Percentiles rank a stretch among this genome's conserved stretches.
Evolutionary conservation across 2,797 vertebrate species (phyloP).

Genomic region (Epinephelus awoara): DNA sequence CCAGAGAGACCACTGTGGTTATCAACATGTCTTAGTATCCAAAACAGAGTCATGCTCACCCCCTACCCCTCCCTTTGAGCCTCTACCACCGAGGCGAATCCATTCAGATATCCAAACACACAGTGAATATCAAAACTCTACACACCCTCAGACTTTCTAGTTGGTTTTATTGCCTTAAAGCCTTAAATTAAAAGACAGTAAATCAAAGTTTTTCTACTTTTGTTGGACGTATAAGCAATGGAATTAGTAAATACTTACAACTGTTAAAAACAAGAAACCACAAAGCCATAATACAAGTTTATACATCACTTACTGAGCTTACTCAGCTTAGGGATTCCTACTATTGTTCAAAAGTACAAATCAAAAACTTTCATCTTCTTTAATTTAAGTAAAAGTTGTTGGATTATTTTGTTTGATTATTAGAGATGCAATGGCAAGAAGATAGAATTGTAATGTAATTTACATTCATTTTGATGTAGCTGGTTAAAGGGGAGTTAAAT

Average conservation of each 20-base stretch:
- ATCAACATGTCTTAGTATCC: slow-evolving; percentile 70
- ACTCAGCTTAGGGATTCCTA: background rate
- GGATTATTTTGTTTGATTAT: too few species aligned
- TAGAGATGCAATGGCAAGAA: too few species aligned
- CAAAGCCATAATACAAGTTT: slow-evolving; percentile 11
- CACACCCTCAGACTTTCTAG: slow-evolving; percentile 32
- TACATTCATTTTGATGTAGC: too few species aligned
- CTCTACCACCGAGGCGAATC: slow-evolving; percentile 39
- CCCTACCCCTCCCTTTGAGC: slow-evolving; percentile 14
- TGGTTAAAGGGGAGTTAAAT: too few species aligned
- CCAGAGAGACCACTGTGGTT: slow-evolving; percentile 71
- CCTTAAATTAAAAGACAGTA: slow-evolving; percentile 56
- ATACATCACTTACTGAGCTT: slow-evolving; percentile 14
- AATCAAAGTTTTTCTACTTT: slow-evolving; percentile 21
- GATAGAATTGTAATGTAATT: too few species aligned
- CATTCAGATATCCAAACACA: slow-evolving; percentile 49
- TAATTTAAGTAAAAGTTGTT: background rate
- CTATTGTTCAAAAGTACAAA: background rate
- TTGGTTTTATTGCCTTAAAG: slow-evolving; percentile 46
- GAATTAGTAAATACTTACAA: slow-evolving; percentile 26
- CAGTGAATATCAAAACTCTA: slow-evolving; percentile 32
- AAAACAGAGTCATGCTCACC: slow-evolving; percentile 68
- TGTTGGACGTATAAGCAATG: slow-evolving; percentile 19
- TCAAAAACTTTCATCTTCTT: background rate
- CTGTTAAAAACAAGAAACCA: slow-evolving; percentile 34